phyloP scores from a whole-genome alignment of 2,113 vertebrate genomes.

The Eudyptes chrysolophus region DNA sequence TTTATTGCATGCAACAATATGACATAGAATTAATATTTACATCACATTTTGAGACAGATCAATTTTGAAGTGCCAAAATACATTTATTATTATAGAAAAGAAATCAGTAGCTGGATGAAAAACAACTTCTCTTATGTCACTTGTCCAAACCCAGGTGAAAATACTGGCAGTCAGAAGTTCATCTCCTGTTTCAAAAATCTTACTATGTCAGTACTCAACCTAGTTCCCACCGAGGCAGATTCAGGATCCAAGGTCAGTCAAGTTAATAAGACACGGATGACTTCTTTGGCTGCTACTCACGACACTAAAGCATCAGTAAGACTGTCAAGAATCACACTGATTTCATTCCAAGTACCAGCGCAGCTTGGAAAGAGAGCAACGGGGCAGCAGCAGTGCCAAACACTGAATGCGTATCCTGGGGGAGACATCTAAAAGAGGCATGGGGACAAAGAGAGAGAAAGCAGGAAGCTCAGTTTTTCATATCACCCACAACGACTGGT shows the following conservation, averaged over 20 bases:
- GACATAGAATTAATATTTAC: not conserved
- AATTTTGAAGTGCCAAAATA: not conserved
- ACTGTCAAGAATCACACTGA: not conserved
- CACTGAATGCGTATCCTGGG: not conserved
- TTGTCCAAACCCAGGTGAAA: not conserved
- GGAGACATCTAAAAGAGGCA: not conserved
- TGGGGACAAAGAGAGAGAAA: not conserved
- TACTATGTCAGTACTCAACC: not conserved
- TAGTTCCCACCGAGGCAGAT: not conserved
- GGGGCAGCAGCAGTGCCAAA: not conserved
- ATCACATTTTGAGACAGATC: not conserved
- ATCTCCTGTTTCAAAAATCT: not conserved
- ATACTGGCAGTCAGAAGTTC: not conserved
- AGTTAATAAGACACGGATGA: not conserved
- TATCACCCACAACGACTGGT: not conserved
- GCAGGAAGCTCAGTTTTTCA: not conserved
- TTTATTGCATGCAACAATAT: not conserved
- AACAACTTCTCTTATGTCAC: accelerated
- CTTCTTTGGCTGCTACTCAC: not conserved
- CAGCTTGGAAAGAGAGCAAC: not conserved
- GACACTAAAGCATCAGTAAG: not conserved
- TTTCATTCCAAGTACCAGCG: not conserved
- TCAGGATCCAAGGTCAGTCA: not conserved
- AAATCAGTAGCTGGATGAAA: not conserved
- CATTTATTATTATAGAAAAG: not conserved